Conservation (phyloP, 2,888 invertebrate species). For the Mystacides longicornis region DNA sequence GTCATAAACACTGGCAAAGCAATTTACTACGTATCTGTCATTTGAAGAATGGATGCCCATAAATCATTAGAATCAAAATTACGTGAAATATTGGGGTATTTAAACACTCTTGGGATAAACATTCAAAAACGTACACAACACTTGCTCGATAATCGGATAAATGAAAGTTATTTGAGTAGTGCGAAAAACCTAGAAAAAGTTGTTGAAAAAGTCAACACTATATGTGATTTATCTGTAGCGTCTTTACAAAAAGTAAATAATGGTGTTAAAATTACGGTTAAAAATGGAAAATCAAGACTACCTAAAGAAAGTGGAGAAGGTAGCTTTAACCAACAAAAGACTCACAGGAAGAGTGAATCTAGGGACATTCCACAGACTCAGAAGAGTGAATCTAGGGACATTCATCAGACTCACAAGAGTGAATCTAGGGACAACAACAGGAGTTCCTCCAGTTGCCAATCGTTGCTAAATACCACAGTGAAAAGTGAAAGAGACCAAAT, state of each 20-base stretch:
- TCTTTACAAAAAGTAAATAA: slow-evolving; percentile 42
- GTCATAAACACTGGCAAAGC: too few species aligned
- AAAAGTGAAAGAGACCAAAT: too few species aligned
- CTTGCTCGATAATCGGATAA: slow-evolving; percentile 38
- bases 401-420: too few species aligned
- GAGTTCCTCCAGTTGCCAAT: too few species aligned
- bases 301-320: background rate
- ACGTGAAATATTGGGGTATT: slow-evolving; percentile 41
- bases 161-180: slow-evolving; percentile 37
- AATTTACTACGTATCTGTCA: background rate
- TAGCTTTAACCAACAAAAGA: too few species aligned
- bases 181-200: slow-evolving; percentile 41
- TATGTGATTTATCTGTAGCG: slow-evolving; percentile 45
- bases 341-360: too few species aligned
- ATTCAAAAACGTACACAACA: slow-evolving; percentile 39
- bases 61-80: background rate
- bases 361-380: too few species aligned
- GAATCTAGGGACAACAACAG: too few species aligned
- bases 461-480: too few species aligned
- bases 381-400: too few species aligned
- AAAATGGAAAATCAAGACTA: slow-evolving; percentile 10
- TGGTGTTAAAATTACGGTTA: slow-evolving; percentile 36
- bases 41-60: background rate
- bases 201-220: slow-evolving; percentile 40
- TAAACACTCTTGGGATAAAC: slow-evolving; percentile 43